Base-by-base conservation (phyloP, 2,797 vertebrate genomes). In the Thalassophryne amazonica region DNA sequence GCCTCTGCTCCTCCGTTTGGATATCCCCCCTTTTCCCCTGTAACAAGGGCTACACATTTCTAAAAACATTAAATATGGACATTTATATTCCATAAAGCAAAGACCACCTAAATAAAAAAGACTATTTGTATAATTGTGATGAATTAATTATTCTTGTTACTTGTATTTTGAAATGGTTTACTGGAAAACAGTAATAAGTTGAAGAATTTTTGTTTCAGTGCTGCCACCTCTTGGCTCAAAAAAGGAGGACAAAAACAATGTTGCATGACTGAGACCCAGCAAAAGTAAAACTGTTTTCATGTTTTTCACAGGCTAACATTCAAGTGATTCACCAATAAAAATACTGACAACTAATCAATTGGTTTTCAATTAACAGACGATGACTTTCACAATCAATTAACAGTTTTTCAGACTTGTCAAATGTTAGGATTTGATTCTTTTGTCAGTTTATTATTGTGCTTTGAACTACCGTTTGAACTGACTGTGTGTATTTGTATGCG, bases 151-250 rank as follows among this genome's bases (percentile, higher is more conserved):
- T 3, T 14, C 3, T 1, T 2, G 33, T 11, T 2, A 0, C 1
- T 15, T 4, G 4, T 13, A 6, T 39, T 25, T 39, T 15, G n/a
- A 23, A 39, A 25, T 24, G 27, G n/a, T 8, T 3, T 2, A 25
- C 5, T 11, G 1, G 7, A 36, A 11, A 28, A n/a, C 18, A 37
- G 5, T n/a, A 20, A 8, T 12, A 38, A 7, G 24, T 16, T 10
- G 6, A 10, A 33, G 8, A 33, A 7, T 32, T 24, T 2, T 10
- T 52, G 31, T 39, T 7, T 11, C 21, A 48, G 64, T 22, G 62
- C 32, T 52, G 57, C 58, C 67, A 45, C 30, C 77, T 74, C 6
- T 11, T 73, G 83, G 47, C 3, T 9, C 0, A 25, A 2, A n/a
- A 8, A 17, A 7, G 18, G 73, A 62, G 19, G 24, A 74, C 57